These are phyloP conservation scores for Argyresthia goedartella DNA, from an alignment of 2,888 invertebrate species.

Conservation along the genomic window DNA sequence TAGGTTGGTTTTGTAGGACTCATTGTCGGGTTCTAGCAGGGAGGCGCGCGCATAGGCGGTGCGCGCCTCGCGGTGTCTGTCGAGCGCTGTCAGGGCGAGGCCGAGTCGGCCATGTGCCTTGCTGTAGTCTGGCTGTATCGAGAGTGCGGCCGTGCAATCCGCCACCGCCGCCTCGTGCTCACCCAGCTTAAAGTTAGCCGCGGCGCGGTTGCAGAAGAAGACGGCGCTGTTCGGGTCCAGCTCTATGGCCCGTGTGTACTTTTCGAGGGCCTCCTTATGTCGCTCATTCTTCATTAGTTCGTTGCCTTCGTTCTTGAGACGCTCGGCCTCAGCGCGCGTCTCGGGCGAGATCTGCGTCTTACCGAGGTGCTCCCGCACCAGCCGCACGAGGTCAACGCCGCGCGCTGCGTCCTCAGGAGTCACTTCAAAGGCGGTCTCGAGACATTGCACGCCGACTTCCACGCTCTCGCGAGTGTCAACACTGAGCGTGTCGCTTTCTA, in stretches of 20 bases:
- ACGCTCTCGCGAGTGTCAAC: constrained; percentile 78
- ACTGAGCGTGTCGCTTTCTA: constrained; percentile 56
- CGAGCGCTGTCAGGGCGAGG: constrained; percentile 87
- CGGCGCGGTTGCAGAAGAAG: constrained; percentile 97
- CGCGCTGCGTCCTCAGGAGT: constrained; percentile 52
- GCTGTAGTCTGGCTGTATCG: constrained; percentile 91
- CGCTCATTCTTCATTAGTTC: constrained; percentile 88
- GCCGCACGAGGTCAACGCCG: constrained; percentile 40
- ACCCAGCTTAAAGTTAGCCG: constrained; percentile 91
- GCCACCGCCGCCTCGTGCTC: constrained; percentile 87
- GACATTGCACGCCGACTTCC: constrained; percentile 95
- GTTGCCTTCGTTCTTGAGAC: constrained; percentile 89
- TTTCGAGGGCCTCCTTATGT: constrained; percentile 83
- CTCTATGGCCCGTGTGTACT: constrained; percentile 91
- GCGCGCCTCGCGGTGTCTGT: constrained; percentile 86
- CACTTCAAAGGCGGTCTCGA: constrained; percentile 90
- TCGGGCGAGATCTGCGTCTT: constrained; percentile 30
- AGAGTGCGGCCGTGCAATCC: constrained; percentile 91
- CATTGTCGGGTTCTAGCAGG: constrained; percentile 92
- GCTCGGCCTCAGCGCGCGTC: constrained; percentile 80
- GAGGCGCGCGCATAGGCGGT: constrained; percentile 90
- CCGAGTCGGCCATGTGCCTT: constrained; percentile 96
- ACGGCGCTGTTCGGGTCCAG: constrained; percentile 91
- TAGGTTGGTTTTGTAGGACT: constrained; percentile 89
- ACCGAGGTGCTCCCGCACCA: constrained; percentile 27